Conservation (phyloP, 2,797 vertebrate species). For the Cryptoblepharus egeriae region DNA sequence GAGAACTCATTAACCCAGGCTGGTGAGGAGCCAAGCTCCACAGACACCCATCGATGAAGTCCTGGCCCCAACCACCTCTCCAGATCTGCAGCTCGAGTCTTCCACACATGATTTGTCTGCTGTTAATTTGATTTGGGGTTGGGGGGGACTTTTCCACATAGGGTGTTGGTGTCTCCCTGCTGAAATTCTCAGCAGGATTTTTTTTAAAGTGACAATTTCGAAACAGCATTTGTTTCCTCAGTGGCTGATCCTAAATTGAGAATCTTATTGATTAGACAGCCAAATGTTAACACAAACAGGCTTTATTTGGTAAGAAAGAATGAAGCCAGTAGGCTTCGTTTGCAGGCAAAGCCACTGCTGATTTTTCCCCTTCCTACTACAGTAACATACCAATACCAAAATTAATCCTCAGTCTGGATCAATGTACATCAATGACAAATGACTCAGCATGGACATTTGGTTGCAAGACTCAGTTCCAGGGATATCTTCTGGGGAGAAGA, state of each 20-base stretch:
- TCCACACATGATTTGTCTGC: background rate
- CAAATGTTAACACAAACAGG: background rate
- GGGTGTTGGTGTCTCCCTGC: background rate
- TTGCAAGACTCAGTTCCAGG: too few species aligned
- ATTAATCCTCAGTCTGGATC: background rate
- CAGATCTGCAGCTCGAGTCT: background rate
- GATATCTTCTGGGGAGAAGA: too few species aligned
- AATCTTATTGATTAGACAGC: too few species aligned
- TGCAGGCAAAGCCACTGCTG: background rate
- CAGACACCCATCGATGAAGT: background rate
- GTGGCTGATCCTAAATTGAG: background rate
- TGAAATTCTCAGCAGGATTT: background rate
- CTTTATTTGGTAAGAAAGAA: background rate
- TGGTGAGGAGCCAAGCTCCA: constrained; percentile 39
- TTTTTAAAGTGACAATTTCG: background rate
- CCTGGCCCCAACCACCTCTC: constrained; percentile 22
- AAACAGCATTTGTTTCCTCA: background rate
- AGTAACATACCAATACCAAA: background rate
- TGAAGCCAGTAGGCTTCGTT: background rate
- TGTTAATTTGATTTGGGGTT: constrained; percentile 36
- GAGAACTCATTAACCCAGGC: constrained; percentile 38
- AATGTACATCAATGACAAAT: too few species aligned
- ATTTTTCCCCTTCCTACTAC: background rate
- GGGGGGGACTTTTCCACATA: constrained; percentile 22
- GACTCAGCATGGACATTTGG: too few species aligned